Base-by-base conservation (phyloP, 1,140 invertebrate genomes). In the Calosoma granatense region DNA sequence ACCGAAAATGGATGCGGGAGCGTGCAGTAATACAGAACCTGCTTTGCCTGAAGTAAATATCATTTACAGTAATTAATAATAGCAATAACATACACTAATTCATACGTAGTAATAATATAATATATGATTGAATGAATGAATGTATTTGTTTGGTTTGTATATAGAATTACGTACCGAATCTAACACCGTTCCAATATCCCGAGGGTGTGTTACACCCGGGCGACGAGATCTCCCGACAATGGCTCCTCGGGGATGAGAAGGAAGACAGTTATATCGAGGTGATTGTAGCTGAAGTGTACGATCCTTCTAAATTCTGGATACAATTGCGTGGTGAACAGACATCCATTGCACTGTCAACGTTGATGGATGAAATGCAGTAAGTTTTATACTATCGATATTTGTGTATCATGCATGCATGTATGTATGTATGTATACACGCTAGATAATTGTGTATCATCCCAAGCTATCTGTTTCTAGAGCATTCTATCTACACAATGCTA, bases 351-450 rank as follows among this genome's bases (percentile, higher is more conserved):
- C 17, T 47, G 17, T 6, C 9, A 12, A 47, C 9, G 17, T 17
- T 47, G 4, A 47, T 47, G 41, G 41, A 47, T 17, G 41, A 47
- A 12, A 47, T 47, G 41, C 41, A 47, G 41, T 47, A 47, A 47
- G 41, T 47, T 47, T 47, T 47, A 17, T 47, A 47, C 15, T 12
- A 11, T 3, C 17, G 41, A 17, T 47, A 47, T 47, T 47, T 12
- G 41, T n/a, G n/a, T 36, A 9, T 36, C n/a, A 6, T 36, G 26
- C n/a, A 36, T 36, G 6, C 26, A 36, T n/a, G 6, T 36, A 9
- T 9, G 26, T 36, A 9, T 36, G 26, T 36, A 36, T 9, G 6
- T 36, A 36, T 36, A 36, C 26, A 9, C 6, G 26, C n/a, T n/a
- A n/a, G n/a, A n/a, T n/a, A n/a, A n/a, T n/a, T 36, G 26, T 36